phyloP scores from a whole-genome alignment of 1,140 invertebrate species.

The Microplitis demolitor region DNA sequence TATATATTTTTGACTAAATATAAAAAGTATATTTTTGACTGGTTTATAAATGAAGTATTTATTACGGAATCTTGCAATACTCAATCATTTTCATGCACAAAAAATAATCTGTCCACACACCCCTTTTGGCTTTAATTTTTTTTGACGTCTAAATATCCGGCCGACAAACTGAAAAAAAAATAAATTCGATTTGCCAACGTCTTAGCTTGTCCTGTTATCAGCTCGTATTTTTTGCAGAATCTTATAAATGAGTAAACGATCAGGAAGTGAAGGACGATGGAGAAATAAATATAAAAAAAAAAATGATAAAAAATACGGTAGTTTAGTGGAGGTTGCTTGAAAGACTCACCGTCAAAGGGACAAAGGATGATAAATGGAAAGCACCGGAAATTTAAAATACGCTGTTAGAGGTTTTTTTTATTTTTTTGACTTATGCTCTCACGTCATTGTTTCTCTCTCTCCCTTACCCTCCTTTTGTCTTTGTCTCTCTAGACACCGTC shows the following conservation, averaged over 20 bases:
- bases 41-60: no score
- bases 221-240: background rate
- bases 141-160: no score
- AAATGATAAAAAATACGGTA: background rate
- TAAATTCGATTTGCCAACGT: background rate
- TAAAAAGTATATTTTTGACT: no score
- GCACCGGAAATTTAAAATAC: slow-evolving; percentile 21
- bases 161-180: no score
- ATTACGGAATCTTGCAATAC: no score
- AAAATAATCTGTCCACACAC: no score
- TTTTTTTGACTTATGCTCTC: background rate
- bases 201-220: background rate
- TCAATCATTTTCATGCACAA: no score
- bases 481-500: background rate
- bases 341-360: slow-evolving; percentile 19
- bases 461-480: background rate
- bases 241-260: background rate
- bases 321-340: background rate
- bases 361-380: slow-evolving; percentile 26
- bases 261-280: slow-evolving; percentile 3
- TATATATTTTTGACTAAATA: no score
- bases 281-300: slow-evolving; percentile 7
- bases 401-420: background rate
- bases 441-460: background rate
- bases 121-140: no score